Base-by-base conservation (phyloP, 2,888 invertebrate species). In the Rhorus exstirpatorius region DNA sequence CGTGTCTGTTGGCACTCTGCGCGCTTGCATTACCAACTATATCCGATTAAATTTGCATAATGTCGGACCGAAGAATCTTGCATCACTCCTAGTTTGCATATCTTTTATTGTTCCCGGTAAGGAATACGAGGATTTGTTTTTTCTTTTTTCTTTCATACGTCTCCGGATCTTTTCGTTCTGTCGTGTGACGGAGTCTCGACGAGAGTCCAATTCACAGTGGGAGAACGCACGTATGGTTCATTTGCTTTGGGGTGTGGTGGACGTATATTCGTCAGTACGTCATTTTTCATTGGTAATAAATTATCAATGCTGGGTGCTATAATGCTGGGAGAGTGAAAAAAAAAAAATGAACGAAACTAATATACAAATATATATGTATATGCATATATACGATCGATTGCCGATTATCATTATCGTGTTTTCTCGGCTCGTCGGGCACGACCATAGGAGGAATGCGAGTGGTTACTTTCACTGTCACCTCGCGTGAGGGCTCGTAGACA, bases 391-490 rank as follows among this genome's bases (percentile, higher is more conserved):
- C 21, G 53, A 70, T 84, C 83, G 67, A 86, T 83, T 68, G 77
- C 24, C 81, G 77, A 87, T 85, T 86, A 84, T 82, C 79, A 79
- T 86, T 83, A 85, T 87, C 80, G 83, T 79, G 85, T 80, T 86
- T 84, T 80, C 82, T 79, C 78, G 83, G 84, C 86, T 84, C 80
- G 82, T 79, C 86, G 84, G 55, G 55, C 71, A 72, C 80, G 84
- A 83, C 87, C 87, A 85, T 86, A n/a, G n/a, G n/a, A 65, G 87
- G 89, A 89, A 90, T 89, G 90, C 85, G 87, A 90, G 89, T 89
- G 86, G 84, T 83, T 84, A 91, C 90, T 90, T 90, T 90, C 91
- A 91, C 90, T 90, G 91, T 91, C 91, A 90, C 87, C 87, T 88
- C 86, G 88, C 87, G 87, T 87, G 87, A 86, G 86, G 82, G 55